phyloP scores from a whole-genome alignment of 2,113 vertebrate genomes.

The Acanthochromis polyacanthus region DNA sequence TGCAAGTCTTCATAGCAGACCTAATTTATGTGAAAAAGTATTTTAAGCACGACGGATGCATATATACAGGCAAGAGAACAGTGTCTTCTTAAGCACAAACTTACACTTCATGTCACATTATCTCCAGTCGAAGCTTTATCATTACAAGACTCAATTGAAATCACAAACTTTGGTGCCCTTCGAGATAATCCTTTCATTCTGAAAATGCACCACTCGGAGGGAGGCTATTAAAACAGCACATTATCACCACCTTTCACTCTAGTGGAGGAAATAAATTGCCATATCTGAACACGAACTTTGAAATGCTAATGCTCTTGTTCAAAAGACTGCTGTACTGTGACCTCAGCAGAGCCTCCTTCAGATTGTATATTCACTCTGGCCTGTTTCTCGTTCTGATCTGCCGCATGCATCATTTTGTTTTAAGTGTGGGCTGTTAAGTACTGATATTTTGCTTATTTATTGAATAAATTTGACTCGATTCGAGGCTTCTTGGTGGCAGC shows the following conservation, averaged over 20 bases:
- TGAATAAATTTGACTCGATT: not conserved
- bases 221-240: slow-evolving; percentile 57
- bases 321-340: slow-evolving; percentile 7
- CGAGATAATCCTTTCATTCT: slow-evolving; percentile 48
- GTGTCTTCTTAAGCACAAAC: slow-evolving; percentile 1
- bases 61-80: not conserved
- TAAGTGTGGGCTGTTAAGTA: not conserved
- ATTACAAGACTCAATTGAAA: slow-evolving; percentile 14
- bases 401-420: not conserved
- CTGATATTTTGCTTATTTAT: not conserved
- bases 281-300: slow-evolving; percentile 53
- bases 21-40: slow-evolving; percentile 30
- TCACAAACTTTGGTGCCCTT: slow-evolving; percentile 19
- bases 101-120: slow-evolving; percentile 16
- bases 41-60: not conserved
- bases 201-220: slow-evolving; percentile 19
- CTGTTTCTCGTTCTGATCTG: slow-evolving; percentile 5
- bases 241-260: slow-evolving; percentile 55
- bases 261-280: slow-evolving; percentile 43
- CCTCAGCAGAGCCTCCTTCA: slow-evolving; percentile 42
- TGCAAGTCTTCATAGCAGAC: slow-evolving; percentile 20
- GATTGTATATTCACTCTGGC: slow-evolving; percentile 1
- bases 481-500: not conserved
- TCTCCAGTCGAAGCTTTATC: slow-evolving; percentile 28
- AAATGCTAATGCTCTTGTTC: slow-evolving; percentile 59